phyloP scores from a whole-genome alignment of 2,113 vertebrate species.

The Crotalus horridus region DNA sequence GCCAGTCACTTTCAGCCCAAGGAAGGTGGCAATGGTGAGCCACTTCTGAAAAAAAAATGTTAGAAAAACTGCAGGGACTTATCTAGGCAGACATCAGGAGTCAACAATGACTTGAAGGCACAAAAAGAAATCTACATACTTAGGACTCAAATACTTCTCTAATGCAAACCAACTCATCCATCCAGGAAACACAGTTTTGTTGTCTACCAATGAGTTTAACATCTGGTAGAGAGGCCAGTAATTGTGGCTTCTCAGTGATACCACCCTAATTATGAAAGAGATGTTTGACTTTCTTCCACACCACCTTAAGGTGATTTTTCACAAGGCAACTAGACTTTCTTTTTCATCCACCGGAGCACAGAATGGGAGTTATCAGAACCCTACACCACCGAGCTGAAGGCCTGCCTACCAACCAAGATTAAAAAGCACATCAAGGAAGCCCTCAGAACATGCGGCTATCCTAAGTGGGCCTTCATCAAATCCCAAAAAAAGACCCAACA shows the following conservation, averaged over 20 bases:
- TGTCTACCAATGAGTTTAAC: neutral
- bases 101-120: neutral
- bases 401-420: no score
- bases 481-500: no score
- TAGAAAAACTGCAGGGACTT: neutral
- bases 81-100: neutral
- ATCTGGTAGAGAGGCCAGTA: neutral
- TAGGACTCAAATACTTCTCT: neutral
- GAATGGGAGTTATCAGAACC: no score
- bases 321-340: no score
- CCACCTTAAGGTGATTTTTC: neutral
- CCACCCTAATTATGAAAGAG: neutral
- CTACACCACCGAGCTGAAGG: no score
- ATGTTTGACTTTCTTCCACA: neutral
- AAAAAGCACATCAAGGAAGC: no score
- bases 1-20: neutral
- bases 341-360: no score
- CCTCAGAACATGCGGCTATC: no score
- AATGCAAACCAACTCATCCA: neutral
- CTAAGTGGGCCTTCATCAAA: no score
- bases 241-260: neutral
- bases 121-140: neutral
- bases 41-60: neutral
- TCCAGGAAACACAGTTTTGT: neutral
- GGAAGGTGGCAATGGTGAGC: neutral